These are phyloP conservation scores for Caenorhabditis sp. DNA, from an alignment of 2,888 invertebrate species.

Conservation along the genomic window DNA sequence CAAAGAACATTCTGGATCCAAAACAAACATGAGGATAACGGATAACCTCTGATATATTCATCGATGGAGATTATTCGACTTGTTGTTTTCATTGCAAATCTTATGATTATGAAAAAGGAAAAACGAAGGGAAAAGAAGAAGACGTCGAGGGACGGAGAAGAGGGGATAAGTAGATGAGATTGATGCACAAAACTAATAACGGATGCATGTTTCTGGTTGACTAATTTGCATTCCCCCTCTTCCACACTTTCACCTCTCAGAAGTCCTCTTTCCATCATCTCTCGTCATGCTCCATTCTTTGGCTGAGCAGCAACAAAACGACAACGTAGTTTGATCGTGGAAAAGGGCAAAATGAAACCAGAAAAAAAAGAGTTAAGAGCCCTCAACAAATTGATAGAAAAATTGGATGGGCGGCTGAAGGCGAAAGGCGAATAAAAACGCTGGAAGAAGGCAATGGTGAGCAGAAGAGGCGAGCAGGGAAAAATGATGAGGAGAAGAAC, in stretches of 20 bases:
- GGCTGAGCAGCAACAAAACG: neutral
- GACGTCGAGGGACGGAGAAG: conserved; percentile 8
- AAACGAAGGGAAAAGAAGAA: neutral
- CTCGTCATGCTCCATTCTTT: conserved; percentile 18
- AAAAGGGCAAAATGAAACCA: conserved; percentile 32
- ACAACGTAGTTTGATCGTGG: conserved; percentile 44
- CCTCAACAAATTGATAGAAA: conserved; percentile 14
- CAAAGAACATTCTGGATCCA: too few species aligned
- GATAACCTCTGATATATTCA: neutral
- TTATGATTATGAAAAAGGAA: conserved; percentile 36
- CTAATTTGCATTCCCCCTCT: conserved; percentile 59
- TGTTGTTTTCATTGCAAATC: conserved; percentile 30
- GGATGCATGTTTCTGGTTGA: conserved; percentile 63
- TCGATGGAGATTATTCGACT: conserved; percentile 29
- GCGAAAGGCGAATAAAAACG: conserved; percentile 8
- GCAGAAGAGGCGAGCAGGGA: neutral
- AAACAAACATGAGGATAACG: too few species aligned
- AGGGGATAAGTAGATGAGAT: conserved; percentile 62
- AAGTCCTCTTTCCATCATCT: conserved; percentile 4
- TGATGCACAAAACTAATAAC: conserved; percentile 63
- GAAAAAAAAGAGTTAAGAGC: neutral
- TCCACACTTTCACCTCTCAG: conserved; percentile 30
- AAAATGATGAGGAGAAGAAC: conserved; percentile 14
- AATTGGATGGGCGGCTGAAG: neutral
- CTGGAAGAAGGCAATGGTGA: neutral